Conservation (phyloP, 2,888 invertebrate genomes). For the Sphaerophoria taeniata region DNA sequence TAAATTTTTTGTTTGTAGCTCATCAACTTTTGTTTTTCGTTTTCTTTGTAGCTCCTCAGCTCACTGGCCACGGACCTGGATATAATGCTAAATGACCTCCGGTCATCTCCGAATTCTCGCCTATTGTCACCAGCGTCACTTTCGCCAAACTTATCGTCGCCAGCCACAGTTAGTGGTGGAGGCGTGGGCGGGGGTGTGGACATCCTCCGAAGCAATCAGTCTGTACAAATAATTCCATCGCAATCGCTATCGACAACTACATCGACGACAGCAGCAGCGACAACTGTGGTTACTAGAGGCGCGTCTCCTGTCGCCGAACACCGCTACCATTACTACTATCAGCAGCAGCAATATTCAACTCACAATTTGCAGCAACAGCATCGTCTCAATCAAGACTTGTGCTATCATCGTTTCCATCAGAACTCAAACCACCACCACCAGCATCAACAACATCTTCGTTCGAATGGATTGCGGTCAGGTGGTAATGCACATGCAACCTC, state of each 20-base stretch:
- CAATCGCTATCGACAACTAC: constrained; percentile 60
- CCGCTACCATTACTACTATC: constrained; percentile 73
- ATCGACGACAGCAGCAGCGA: background rate
- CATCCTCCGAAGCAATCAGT: constrained; percentile 75
- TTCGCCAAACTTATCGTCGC: constrained; percentile 57
- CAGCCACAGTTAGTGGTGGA: constrained; percentile 51
- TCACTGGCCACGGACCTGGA: constrained; percentile 93
- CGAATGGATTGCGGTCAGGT: constrained; percentile 75
- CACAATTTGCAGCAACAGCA: constrained; percentile 75
- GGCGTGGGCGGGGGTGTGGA: constrained; percentile 15
- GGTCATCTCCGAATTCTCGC: constrained; percentile 85
- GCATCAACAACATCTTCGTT: constrained; percentile 29
- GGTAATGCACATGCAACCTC: constrained; percentile 76
- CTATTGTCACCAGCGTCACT: constrained; percentile 74
- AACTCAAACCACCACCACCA: constrained; percentile 57
- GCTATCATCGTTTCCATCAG: constrained; percentile 66
- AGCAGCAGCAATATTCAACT: constrained; percentile 69
- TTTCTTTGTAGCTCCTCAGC: constrained; percentile 88
- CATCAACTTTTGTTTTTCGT: constrained; percentile 28
- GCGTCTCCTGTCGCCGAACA: constrained; percentile 66
- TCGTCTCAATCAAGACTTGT: constrained; percentile 75
- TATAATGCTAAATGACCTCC: constrained; percentile 92
- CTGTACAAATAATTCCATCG: constrained; percentile 75
- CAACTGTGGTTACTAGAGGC: constrained; percentile 65
- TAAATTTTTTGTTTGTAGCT: background rate